These are phyloP conservation scores for Diglossa brunneiventris DNA, from an alignment of 2,113 vertebrate genomes.

Conservation along the genomic window DNA sequence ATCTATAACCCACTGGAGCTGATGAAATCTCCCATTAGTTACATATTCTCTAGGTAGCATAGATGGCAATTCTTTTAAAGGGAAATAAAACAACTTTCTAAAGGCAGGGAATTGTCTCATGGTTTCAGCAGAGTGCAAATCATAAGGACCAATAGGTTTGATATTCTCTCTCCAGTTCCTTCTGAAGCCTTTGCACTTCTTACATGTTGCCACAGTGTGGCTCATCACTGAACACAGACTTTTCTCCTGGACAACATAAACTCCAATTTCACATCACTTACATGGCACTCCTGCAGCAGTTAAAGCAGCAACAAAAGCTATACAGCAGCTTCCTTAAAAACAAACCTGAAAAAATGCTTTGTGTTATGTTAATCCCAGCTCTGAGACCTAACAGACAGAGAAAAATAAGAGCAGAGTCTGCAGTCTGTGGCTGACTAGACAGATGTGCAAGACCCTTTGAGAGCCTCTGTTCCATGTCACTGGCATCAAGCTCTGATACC, in stretches of 20 bases:
- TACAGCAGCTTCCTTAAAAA: neutral
- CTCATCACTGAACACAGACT: neutral
- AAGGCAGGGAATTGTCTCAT: neutral
- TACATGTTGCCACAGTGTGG: neutral
- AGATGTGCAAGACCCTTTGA: neutral
- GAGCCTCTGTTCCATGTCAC: slow-evolving; percentile 5
- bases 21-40: neutral
- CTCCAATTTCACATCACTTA: neutral
- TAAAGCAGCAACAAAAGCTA: neutral
- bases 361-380: neutral
- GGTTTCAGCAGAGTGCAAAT: neutral
- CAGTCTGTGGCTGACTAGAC: neutral
- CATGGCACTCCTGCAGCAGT: neutral
- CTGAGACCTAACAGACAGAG: neutral
- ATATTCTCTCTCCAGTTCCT: neutral
- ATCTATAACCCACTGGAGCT: neutral
- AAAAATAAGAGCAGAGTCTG: neutral
- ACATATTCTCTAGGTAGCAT: neutral
- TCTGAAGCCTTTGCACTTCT: neutral
- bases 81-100: neutral
- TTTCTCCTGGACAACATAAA: neutral
- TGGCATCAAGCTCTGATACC: neutral
- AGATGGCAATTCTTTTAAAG: neutral
- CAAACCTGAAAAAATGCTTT: neutral
- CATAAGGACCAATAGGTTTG: neutral